Evolutionary conservation across 2,888 invertebrate genomes (phyloP).

Genomic region (Nemapogon koenigi): DNA sequence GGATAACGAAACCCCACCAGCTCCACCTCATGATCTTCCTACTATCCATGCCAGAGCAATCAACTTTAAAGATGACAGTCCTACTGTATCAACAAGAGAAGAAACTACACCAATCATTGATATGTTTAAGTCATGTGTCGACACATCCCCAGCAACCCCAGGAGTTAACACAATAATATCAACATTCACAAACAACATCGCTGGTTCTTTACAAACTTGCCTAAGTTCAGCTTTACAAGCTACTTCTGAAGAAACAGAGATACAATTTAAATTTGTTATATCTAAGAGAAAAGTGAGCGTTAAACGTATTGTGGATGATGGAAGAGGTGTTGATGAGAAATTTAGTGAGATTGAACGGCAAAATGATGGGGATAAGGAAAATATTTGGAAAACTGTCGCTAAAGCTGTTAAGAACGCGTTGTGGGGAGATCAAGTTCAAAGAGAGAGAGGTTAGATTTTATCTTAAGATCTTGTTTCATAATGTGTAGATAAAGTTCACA

Average conservation of each 20-base stretch:
- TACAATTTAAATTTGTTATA: slow-evolving; percentile 55
- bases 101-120: slow-evolving; percentile 29
- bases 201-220: slow-evolving; percentile 45
- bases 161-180: slow-evolving; percentile 34
- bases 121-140: slow-evolving; percentile 42
- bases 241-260: slow-evolving; percentile 48
- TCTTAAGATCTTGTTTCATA: too few species aligned
- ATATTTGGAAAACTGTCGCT: slow-evolving; percentile 51
- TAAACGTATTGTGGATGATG: slow-evolving; percentile 30
- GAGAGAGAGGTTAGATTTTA: too few species aligned
- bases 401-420: slow-evolving; percentile 51
- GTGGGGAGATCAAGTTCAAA: slow-evolving; percentile 49
- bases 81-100: slow-evolving; percentile 18
- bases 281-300: slow-evolving; percentile 48
- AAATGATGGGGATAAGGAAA: slow-evolving; percentile 31
- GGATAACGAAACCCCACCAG: slow-evolving; percentile 40
- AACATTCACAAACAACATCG: slow-evolving; percentile 39
- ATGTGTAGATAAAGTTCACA: too few species aligned
- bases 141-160: slow-evolving; percentile 25
- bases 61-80: slow-evolving; percentile 54
- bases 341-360: slow-evolving; percentile 24
- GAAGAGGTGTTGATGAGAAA: slow-evolving; percentile 23
- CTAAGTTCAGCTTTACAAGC: slow-evolving; percentile 38
- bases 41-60: slow-evolving; percentile 48
- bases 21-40: slow-evolving; percentile 34